Conservation (phyloP, 2,888 invertebrate species). For the Lasioglossum calceatum region DNA sequence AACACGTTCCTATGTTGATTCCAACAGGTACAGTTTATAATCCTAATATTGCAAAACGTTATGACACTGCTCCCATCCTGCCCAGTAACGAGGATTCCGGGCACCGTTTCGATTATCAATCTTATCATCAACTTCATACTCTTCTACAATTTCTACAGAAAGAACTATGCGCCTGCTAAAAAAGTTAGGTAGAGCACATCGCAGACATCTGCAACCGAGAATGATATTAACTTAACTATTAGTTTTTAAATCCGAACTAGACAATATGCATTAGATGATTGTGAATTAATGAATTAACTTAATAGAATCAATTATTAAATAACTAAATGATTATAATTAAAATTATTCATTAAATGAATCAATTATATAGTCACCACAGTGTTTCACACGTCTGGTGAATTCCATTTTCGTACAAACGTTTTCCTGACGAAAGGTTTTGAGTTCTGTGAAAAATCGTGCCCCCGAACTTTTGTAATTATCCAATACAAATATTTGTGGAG, state of each 20-base stretch:
- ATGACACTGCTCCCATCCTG: conserved; percentile 19
- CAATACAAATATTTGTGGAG: not conserved
- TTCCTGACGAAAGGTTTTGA: no score
- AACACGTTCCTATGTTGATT: not conserved
- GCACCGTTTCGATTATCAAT: conserved; percentile 69
- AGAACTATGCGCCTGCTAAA: conserved; percentile 83
- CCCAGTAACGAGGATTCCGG: conserved; percentile 50
- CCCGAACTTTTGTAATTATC: no score
- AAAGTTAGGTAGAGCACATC: not conserved
- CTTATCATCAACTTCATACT: conserved; percentile 87
- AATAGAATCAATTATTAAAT: no score
- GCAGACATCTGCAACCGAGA: not conserved
- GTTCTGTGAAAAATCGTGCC: no score
- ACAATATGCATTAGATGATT: no score
- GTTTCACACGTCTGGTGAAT: no score
- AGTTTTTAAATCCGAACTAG: no score
- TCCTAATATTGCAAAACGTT: not conserved
- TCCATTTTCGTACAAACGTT: no score
- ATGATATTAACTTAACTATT: not conserved
- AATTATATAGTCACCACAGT: no score
- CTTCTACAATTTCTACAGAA: conserved; percentile 89
- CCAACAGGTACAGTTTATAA: conserved; percentile 47
- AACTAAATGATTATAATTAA: no score
- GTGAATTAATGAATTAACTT: no score
- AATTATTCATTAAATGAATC: no score